phyloP scores from a whole-genome alignment of 1,140 invertebrate genomes.

The Pogonomyrmex californicus region DNA sequence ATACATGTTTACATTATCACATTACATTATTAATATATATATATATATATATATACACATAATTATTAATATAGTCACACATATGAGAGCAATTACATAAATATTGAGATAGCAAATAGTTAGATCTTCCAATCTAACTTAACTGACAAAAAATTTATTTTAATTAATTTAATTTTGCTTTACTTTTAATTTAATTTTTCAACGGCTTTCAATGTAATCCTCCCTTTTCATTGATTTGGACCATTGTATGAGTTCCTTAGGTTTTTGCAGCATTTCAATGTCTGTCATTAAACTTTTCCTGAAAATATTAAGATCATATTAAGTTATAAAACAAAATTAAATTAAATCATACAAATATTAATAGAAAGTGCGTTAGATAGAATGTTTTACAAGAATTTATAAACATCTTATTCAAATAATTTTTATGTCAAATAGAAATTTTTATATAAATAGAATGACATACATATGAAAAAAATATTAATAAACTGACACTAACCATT shows the following conservation, averaged over 20 bases:
- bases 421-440: background rate
- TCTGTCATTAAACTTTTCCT: constrained; percentile 40
- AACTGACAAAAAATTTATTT: background rate
- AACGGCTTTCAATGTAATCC: constrained; percentile 44
- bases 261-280: constrained; percentile 3
- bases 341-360: background rate
- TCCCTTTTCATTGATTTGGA: background rate
- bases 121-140: background rate
- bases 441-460: background rate
- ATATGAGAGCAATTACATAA: constrained; percentile 20
- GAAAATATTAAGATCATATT: constrained; percentile 6
- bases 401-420: background rate
- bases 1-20: too few species aligned
- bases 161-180: background rate
- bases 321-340: background rate
- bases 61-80: constrained; percentile 3
- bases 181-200: background rate
- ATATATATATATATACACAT: too few species aligned
- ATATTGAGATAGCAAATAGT: background rate
- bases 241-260: constrained; percentile 22
- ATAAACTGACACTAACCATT: constrained; percentile 66
- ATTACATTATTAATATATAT: too few species aligned
- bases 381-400: background rate
- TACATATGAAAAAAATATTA: background rate
- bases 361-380: background rate